phyloP scores from a whole-genome alignment of 2,113 vertebrate genomes.

The Speoplatyrhinus poulsoni region DNA sequence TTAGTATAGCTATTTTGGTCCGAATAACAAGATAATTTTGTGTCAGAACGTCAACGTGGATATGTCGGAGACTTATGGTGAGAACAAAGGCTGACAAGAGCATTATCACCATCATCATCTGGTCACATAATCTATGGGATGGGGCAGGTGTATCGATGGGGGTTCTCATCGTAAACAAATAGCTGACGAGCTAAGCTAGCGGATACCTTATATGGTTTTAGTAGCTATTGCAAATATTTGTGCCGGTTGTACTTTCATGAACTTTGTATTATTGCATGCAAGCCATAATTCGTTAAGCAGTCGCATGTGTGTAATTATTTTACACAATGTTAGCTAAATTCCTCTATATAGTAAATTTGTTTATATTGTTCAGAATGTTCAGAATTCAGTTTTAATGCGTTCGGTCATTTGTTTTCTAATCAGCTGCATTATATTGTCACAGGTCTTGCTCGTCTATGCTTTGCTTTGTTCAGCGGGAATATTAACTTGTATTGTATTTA shows the following conservation, averaged over 20 bases:
- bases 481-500: not conserved
- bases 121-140: not conserved
- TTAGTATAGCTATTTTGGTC: not conserved
- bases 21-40: slow-evolving; percentile 17
- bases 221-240: not conserved
- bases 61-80: slow-evolving; percentile 84
- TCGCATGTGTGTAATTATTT: not conserved
- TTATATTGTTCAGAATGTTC: not conserved
- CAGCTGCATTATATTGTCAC: not conserved
- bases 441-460: not conserved
- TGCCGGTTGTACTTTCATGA: not conserved
- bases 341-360: not conserved
- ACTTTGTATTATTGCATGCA: not conserved
- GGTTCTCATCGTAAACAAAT: slow-evolving; percentile 47
- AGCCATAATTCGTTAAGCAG: not conserved
- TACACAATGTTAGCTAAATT: not conserved
- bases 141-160: slow-evolving; percentile 53
- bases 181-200: slow-evolving; percentile 57
- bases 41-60: slow-evolving; percentile 46
- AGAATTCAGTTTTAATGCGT: not conserved
- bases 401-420: not conserved
- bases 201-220: not conserved
- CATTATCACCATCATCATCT: not conserved
- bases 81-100: slow-evolving; percentile 17
- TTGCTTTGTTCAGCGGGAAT: not conserved